phyloP scores from a whole-genome alignment of 2,797 vertebrate genomes.

The Chelon auratus region DNA sequence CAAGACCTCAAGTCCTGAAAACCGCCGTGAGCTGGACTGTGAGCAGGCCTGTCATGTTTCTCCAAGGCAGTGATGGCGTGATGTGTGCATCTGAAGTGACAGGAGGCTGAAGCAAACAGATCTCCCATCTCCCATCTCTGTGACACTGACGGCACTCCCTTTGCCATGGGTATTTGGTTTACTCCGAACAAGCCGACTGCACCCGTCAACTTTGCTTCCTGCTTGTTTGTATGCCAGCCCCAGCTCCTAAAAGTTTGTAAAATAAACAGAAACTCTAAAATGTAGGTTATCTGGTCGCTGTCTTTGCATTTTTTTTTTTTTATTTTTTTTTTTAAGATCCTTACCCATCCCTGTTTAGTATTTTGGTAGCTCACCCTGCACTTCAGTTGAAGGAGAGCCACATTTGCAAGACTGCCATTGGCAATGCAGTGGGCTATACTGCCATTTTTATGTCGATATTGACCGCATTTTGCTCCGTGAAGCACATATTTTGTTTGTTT shows the following conservation, averaged over 20 bases:
- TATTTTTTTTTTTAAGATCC: not conserved
- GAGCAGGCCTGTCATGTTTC: constrained; percentile 70
- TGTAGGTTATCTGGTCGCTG: constrained; percentile 27
- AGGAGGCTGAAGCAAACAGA: constrained; percentile 62
- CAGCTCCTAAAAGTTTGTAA: constrained; percentile 45
- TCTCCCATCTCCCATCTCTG: constrained; percentile 48
- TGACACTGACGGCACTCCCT: constrained; percentile 34
- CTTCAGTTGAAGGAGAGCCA: not conserved
- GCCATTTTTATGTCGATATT: not conserved
- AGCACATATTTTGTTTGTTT: constrained; percentile 3
- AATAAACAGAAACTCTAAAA: constrained; percentile 45
- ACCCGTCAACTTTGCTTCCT: constrained; percentile 32
- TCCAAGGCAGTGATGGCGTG: constrained; percentile 53
- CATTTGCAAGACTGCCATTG: not conserved
- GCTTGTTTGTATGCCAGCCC: constrained; percentile 12
- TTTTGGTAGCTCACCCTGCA: constrained; percentile 2
- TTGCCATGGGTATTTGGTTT: constrained; percentile 40
- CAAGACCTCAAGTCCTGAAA: constrained; percentile 62
- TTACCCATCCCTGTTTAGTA: constrained; percentile 1
- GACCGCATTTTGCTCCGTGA: not conserved
- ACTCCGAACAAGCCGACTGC: constrained; percentile 28
- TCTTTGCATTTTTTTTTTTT: constrained; percentile 25
- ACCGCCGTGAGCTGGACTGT: constrained; percentile 53
- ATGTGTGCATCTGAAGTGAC: constrained; percentile 73
- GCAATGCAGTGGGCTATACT: not conserved